A percentile compares a stretch with the other conserved stretches of the same genome.
phyloP scores from a whole-genome alignment of 2,113 vertebrate species.

The Lycocorax pyrrhopterus region DNA sequence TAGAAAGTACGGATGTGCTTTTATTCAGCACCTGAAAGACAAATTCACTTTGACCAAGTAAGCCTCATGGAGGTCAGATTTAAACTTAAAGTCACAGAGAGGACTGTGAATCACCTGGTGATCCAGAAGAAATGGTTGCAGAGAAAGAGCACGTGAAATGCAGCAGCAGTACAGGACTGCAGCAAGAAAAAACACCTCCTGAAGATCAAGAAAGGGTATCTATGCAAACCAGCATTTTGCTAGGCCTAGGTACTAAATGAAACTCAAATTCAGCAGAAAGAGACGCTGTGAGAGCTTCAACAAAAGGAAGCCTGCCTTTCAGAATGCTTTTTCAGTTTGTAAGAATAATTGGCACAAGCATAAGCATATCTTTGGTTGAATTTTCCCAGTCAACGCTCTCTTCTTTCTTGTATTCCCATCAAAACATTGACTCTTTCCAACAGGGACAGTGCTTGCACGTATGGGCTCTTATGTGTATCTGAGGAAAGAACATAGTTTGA shows the following conservation, averaged over 20 bases:
- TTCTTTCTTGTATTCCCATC: not conserved
- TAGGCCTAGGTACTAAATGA: not conserved
- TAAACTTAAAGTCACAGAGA: not conserved
- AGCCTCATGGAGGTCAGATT: not conserved
- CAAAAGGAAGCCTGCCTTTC: not conserved
- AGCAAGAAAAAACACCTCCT: not conserved
- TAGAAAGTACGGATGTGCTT: rapidly evolving
- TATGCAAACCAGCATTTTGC: not conserved
- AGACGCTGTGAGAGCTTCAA: not conserved
- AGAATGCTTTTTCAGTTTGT: not conserved
- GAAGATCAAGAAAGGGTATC: not conserved
- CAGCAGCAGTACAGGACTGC: not conserved
- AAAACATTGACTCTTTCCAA: not conserved
- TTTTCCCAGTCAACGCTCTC: not conserved
- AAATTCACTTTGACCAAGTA: not conserved
- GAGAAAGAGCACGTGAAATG: not conserved
- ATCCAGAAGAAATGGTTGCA: not conserved
- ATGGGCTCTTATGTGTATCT: not conserved
- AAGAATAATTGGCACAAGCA: not conserved
- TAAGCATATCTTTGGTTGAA: not conserved
- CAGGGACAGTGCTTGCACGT: not conserved
- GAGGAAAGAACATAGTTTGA: not conserved
- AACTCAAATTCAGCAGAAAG: not conserved
- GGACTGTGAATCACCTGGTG: not conserved
- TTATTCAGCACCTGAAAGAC: not conserved